phyloP scores from a whole-genome alignment of 2,113 vertebrate species.

The Leptobrachium leishanense region DNA sequence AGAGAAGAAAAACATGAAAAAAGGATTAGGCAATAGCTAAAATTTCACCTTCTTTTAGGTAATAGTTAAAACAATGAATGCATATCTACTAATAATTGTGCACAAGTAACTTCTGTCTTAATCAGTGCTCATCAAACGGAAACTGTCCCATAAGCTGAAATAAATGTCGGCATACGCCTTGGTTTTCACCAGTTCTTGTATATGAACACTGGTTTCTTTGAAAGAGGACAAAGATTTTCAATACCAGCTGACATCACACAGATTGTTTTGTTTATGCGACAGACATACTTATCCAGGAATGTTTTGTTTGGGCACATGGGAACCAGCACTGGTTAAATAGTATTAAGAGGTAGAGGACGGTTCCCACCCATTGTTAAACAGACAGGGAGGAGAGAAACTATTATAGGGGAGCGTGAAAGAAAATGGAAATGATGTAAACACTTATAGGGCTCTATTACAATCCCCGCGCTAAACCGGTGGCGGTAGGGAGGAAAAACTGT shows the following conservation, averaged over 20 bases:
- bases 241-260: slow-evolving; percentile 14
- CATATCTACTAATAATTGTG: too few species aligned
- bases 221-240: neutral
- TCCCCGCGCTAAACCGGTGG: too few species aligned
- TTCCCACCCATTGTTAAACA: slow-evolving; percentile 27
- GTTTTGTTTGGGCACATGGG: slow-evolving; percentile 25
- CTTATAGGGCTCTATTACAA: too few species aligned
- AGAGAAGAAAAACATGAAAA: too few species aligned
- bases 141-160: too few species aligned
- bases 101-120: too few species aligned
- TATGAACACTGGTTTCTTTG: neutral
- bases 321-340: slow-evolving; percentile 21
- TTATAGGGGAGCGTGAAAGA: neutral
- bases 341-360: slow-evolving; percentile 10
- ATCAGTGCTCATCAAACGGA: too few species aligned
- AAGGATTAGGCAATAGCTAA: too few species aligned
- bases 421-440: neutral
- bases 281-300: slow-evolving; percentile 16
- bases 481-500: too few species aligned
- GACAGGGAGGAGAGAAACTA: slow-evolving; percentile 7
- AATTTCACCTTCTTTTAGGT: too few species aligned
- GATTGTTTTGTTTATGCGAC: slow-evolving; percentile 23
- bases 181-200: neutral
- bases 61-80: too few species aligned
- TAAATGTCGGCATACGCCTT: too few species aligned